These are phyloP conservation scores for Mayetiola destructor DNA, from an alignment of 2,888 invertebrate species.

Conservation along the genomic window DNA sequence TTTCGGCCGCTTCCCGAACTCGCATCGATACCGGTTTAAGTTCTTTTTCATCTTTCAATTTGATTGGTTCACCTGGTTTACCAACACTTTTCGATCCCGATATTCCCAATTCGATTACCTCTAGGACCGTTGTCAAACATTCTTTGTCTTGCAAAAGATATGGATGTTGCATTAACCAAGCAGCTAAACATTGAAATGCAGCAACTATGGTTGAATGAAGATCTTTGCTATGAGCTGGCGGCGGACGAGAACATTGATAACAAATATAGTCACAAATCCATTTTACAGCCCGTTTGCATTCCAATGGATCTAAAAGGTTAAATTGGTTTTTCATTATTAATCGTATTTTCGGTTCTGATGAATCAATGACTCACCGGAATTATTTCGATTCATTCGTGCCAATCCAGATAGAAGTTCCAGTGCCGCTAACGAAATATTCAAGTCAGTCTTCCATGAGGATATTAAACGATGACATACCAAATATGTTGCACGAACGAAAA, in stretches of 20 bases:
- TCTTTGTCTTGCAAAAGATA: constrained; percentile 80
- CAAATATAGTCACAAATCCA: constrained; percentile 98
- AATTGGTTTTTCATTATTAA: neutral
- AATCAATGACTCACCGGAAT: constrained; percentile 50
- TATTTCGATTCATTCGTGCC: constrained; percentile 75
- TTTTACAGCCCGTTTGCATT: constrained; percentile 84
- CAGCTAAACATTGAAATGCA: constrained; percentile 77
- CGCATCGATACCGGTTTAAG: constrained; percentile 94
- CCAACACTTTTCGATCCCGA: constrained; percentile 84
- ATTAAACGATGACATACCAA: constrained; percentile 88
- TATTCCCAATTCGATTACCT: constrained; percentile 94
- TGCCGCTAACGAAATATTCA: constrained; percentile 86
- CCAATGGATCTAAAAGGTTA: constrained; percentile 54
- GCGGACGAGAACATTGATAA: constrained; percentile 87
- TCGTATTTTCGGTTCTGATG: neutral
- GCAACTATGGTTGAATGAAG: constrained; percentile 89
- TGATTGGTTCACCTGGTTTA: constrained; percentile 76
- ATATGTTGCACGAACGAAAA: constrained; percentile 85
- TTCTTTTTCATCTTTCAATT: constrained; percentile 91
- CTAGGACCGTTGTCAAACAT: constrained; percentile 82
- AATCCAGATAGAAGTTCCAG: constrained; percentile 81
- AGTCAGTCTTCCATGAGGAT: constrained; percentile 90
- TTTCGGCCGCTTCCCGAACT: constrained; percentile 94
- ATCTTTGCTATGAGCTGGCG: constrained; percentile 84
- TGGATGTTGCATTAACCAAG: constrained; percentile 87